Evolutionary conservation across 2,888 invertebrate species (phyloP).

Genomic region (Herminia tarsipennalis): DNA sequence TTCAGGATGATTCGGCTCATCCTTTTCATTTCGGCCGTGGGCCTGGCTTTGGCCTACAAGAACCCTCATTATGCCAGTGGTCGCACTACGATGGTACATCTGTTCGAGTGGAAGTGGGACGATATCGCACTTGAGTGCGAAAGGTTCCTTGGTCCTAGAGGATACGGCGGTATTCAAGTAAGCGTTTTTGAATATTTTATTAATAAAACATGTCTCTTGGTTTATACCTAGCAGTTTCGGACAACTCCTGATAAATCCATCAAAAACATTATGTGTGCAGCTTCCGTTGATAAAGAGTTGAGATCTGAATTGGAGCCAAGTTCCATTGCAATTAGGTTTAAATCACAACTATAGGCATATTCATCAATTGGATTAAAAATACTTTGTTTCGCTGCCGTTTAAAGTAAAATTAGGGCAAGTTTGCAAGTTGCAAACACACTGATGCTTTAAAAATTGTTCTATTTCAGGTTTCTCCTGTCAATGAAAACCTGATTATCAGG

Average conservation of each 20-base stretch:
- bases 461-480: slow-evolving; percentile 90
- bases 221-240: neutral
- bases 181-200: slow-evolving; percentile 6
- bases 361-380: too few species aligned
- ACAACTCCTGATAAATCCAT: too few species aligned
- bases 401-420: too few species aligned
- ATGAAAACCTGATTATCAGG: slow-evolving; percentile 88
- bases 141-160: slow-evolving; percentile 89
- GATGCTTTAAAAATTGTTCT: too few species aligned
- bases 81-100: slow-evolving; percentile 89
- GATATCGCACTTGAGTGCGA: slow-evolving; percentile 94
- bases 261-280: too few species aligned
- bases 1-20: slow-evolving; percentile 69
- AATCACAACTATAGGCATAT: too few species aligned
- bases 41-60: slow-evolving; percentile 72
- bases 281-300: too few species aligned
- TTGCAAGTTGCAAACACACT: too few species aligned
- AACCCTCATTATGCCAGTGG: slow-evolving; percentile 85
- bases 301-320: too few species aligned
- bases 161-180: slow-evolving; percentile 91
- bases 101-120: slow-evolving; percentile 93
- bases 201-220: neutral
- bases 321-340: too few species aligned
- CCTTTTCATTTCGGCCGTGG: slow-evolving; percentile 57
- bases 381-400: too few species aligned